phyloP scores from a whole-genome alignment of 2,888 invertebrate genomes.

The Caenorhabditis angaria region DNA sequence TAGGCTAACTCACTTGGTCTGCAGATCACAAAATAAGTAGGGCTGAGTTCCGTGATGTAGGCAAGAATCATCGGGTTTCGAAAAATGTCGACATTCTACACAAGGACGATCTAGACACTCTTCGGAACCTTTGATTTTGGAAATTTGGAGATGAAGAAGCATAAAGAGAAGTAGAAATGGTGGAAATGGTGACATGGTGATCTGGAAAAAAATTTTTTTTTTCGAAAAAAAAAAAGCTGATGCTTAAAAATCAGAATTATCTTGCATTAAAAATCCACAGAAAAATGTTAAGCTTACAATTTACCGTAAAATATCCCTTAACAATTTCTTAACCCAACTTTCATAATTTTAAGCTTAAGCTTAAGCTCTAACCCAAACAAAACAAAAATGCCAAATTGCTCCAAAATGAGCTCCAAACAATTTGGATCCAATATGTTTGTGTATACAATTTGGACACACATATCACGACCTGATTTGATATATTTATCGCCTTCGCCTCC shows the following conservation, averaged over 20 bases:
- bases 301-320: too few relatives aligned
- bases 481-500: too few relatives aligned
- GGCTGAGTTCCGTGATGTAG: constrained; percentile 41
- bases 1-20: constrained; percentile 33
- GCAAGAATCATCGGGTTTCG: constrained; percentile 43
- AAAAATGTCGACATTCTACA: constrained; percentile 38
- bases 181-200: neutral
- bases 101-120: constrained; percentile 49
- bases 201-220: too few relatives aligned
- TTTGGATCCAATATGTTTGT: neutral
- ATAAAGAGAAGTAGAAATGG: neutral
- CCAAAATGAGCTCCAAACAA: neutral
- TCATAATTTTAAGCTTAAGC: too few relatives aligned
- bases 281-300: too few relatives aligned
- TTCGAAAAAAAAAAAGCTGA: too few relatives aligned
- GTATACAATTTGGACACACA: neutral
- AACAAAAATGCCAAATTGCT: constrained; percentile 2
- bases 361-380: too few relatives aligned
- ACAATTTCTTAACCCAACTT: too few relatives aligned
- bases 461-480: neutral
- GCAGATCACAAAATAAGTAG: constrained; percentile 32
- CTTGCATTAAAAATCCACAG: too few relatives aligned
- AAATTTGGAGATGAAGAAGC: neutral
- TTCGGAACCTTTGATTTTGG: constrained; percentile 6
- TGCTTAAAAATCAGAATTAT: too few relatives aligned